Evolutionary conservation across 1,140 invertebrate genomes (phyloP).

Genomic region (Camponotus vicinus): DNA sequence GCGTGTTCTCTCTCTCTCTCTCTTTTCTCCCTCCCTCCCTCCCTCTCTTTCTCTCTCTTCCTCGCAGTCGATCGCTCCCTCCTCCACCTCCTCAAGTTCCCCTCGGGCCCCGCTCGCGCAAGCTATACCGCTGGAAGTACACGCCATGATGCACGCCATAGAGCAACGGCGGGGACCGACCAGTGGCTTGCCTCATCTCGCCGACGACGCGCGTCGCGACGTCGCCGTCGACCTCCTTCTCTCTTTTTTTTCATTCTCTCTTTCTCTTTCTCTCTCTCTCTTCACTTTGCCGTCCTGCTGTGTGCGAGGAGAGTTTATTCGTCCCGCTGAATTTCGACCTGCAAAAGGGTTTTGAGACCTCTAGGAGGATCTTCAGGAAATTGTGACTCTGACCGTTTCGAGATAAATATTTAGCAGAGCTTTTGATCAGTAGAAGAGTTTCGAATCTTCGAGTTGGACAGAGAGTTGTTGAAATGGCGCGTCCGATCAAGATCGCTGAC

Average conservation of each 20-base stretch:
- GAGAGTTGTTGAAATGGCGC: background rate
- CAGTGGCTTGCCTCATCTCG: slow-evolving; percentile 70
- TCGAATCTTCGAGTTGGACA: background rate
- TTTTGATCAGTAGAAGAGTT: background rate
- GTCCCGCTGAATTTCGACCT: background rate
- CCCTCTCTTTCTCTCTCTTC: slow-evolving; percentile 29
- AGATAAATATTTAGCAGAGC: background rate
- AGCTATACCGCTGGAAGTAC: slow-evolving; percentile 74
- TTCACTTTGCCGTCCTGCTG: slow-evolving; percentile 10
- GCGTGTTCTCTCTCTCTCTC: slow-evolving; percentile 67
- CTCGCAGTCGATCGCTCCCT: slow-evolving; percentile 19
- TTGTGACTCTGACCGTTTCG: background rate
- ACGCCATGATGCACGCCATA: slow-evolving; percentile 76
- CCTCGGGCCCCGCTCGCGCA: slow-evolving; percentile 55
- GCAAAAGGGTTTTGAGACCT: background rate
- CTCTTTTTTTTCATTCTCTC: slow-evolving; percentile 8
- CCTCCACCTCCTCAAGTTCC: background rate
- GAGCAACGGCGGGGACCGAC: slow-evolving; percentile 63
- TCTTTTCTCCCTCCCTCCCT: slow-evolving; percentile 21
- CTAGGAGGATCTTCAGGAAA: background rate
- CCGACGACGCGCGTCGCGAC: slow-evolving; percentile 69
- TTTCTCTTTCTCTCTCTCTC: slow-evolving; percentile 3
- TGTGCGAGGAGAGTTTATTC: slow-evolving; percentile 12
- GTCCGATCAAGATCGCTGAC: background rate
- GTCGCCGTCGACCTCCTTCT: slow-evolving; percentile 41